These are phyloP conservation scores for Stegodyphus dumicola DNA, from an alignment of 1,140 invertebrate genomes.

Conservation along the genomic window DNA sequence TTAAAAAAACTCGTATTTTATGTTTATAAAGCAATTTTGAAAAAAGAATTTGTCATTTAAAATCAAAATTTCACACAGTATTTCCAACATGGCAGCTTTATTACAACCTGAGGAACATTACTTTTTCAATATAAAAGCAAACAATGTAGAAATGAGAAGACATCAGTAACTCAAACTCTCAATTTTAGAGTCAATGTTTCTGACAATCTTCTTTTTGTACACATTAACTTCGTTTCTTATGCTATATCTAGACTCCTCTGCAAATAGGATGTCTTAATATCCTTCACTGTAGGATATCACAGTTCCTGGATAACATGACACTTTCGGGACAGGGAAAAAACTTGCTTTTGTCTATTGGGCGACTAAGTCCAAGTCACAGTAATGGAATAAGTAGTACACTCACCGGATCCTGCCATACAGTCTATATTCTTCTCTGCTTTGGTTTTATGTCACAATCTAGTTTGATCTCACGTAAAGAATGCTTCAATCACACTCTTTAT, in stretches of 20 bases:
- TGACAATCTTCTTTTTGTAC: constrained; percentile 57
- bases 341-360: constrained; percentile 44
- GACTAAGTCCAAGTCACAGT: constrained; percentile 59
- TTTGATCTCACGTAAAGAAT: neutral
- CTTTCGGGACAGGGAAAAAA: constrained; percentile 60
- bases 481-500: too few species aligned
- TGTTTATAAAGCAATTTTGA: neutral
- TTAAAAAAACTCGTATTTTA: too few species aligned
- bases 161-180: constrained; percentile 59
- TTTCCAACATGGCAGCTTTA: constrained; percentile 62
- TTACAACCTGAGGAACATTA: constrained; percentile 62
- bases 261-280: constrained; percentile 57
- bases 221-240: constrained; percentile 57
- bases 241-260: constrained; percentile 49
- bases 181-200: constrained; percentile 51
- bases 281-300: constrained; percentile 45
- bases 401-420: constrained; percentile 7
- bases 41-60: neutral
- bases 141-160: constrained; percentile 62
- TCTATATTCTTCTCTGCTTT: constrained; percentile 19
- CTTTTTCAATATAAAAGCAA: constrained; percentile 62
- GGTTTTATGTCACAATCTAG: constrained; percentile 46
- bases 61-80: neutral
- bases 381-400: constrained; percentile 39
- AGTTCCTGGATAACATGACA: constrained; percentile 62